Conservation (phyloP, 37 sponge, comb jelly and placozoan genomes). For the Agelas oroides region DNA sequence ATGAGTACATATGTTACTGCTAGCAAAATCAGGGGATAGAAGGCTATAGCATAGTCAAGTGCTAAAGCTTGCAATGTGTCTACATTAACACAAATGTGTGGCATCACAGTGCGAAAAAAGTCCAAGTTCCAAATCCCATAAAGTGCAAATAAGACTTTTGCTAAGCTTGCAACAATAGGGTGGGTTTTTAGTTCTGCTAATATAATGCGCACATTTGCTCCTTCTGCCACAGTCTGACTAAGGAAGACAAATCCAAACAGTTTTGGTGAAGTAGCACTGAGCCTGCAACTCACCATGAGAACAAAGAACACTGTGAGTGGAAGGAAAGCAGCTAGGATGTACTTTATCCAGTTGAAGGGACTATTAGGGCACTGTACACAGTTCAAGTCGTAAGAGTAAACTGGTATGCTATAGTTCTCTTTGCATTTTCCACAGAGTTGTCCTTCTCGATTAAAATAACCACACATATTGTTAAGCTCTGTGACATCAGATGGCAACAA, state of each 20-base stretch:
- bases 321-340: conserved; percentile 19
- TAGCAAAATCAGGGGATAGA: conserved; percentile 21
- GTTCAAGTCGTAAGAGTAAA: conserved; percentile 21
- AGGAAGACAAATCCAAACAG: conserved; percentile 60
- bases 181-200: no score
- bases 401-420: neutral
- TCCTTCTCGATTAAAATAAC: conserved; percentile 12
- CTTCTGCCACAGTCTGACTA: conserved; percentile 38
- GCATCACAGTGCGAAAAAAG: conserved; percentile 13
- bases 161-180: no score
- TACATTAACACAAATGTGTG: neutral
- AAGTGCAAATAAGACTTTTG: neutral
- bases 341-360: conserved; percentile 3
- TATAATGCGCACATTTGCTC: no score
- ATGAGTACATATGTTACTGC: neutral
- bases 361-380: conserved; percentile 11
- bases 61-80: neutral
- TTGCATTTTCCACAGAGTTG: conserved; percentile 38
- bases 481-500: neutral
- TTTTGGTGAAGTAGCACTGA: conserved; percentile 56
- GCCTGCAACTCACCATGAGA: conserved; percentile 50
- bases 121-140: conserved; percentile 48
- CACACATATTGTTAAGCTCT: conserved; percentile 16
- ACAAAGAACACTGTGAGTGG: conserved; percentile 67
- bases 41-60: conserved; percentile 24